Evolutionary conservation across 2,113 vertebrate species (phyloP), one percentile per base, ranked within the genome.

Genomic region (Crotalus viridis): DNA sequence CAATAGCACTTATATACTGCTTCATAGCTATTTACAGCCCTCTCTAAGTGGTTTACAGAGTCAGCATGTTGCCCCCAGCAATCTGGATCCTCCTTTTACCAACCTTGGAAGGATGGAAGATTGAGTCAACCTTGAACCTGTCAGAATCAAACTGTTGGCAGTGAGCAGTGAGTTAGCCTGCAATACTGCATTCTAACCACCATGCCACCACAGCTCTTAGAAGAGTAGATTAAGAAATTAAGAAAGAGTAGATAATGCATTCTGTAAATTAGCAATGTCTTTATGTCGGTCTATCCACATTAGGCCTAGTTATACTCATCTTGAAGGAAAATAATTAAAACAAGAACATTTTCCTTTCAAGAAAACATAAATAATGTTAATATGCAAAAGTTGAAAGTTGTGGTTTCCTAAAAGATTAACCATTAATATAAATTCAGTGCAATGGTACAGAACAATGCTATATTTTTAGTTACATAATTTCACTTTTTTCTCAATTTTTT

Each of bases 321-420:
- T 26, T 52, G 57, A n/a, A 24, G 39, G 28, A 69, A 69, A 54
- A 22, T 24, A 88, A 4, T 39, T 57, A 61, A 87, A 87, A 88
- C 22, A 55, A 26, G 46, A 22, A 13, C 4, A 22, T 59, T 61
- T 61, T 39, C 22, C 22, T 55, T 92, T 12, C 57, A 55, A 88
- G 64, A 39, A 69, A 54, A 64, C 3, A 48, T 22, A 17, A 9
- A 90, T 33, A 12, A 28, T 33, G 48, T 56, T 33, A 26, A 3
- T 8, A 57, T 52, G 7, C 57, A 55, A 0, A 64, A 43, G 48
- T 21, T 88, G 46, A 57, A 88, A 8, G 26, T 4, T 88, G 86
- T 5, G 48, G 87, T 51, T 89, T 85, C 19, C 10, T 28, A 2
- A 13, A 6, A 28, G 15, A 5, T 0, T 1, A 7, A 0, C 0